A percentile compares a stretch with the other conserved stretches of the same genome.
Conservation (phyloP, 2,888 invertebrate genomes). For the Aphrophora alni region DNA sequence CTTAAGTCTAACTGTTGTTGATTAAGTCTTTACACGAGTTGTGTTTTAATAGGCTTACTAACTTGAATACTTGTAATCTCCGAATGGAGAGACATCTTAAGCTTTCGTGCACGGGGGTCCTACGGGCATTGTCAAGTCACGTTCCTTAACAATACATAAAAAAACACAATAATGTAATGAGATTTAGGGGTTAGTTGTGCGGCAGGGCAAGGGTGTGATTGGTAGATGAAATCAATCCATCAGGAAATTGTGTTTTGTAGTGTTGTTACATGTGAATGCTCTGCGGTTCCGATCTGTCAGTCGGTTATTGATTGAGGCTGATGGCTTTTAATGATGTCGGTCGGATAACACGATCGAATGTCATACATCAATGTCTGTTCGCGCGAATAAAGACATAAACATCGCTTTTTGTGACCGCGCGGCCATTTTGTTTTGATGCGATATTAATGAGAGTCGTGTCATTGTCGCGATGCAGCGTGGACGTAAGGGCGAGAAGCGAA, state of each 20-base stretch:
- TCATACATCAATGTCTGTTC: background rate
- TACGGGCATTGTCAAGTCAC: background rate
- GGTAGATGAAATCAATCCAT: background rate
- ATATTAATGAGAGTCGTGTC: slow-evolving; percentile 39
- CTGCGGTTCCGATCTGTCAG: background rate
- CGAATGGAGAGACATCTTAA: background rate
- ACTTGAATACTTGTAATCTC: background rate
- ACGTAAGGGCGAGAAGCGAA: slow-evolving; percentile 17
- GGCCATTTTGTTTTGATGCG: slow-evolving; percentile 41
- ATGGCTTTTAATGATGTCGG: slow-evolving; percentile 9
- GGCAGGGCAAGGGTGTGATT: background rate
- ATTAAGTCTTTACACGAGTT: too few relatives aligned
- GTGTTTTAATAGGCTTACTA: background rate
- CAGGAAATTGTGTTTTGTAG: background rate
- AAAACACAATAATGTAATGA: background rate
- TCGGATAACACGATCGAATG: slow-evolving; percentile 12
- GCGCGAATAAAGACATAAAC: slow-evolving; percentile 40
- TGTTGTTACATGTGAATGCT: background rate
- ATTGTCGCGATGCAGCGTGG: slow-evolving; percentile 17
- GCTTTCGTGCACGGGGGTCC: background rate
- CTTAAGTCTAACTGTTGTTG: too few relatives aligned
- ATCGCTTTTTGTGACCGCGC: slow-evolving; percentile 39
- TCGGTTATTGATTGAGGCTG: background rate
- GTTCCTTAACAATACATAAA: background rate
- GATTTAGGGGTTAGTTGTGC: background rate